These are phyloP conservation scores for Stenichneumon culpator DNA, from an alignment of 2,888 invertebrate species.

Conservation along the genomic window DNA sequence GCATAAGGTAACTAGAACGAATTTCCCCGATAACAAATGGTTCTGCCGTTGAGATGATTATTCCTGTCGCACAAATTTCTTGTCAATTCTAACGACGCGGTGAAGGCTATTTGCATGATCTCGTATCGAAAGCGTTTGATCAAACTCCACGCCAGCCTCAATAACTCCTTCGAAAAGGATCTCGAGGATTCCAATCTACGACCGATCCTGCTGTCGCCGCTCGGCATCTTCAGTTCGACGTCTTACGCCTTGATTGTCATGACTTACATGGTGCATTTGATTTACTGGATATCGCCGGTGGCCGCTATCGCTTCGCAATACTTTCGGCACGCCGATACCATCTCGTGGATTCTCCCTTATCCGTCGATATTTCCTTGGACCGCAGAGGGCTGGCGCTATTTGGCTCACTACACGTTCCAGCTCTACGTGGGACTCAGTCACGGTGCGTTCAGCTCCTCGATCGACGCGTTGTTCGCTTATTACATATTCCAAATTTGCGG, in stretches of 20 bases:
- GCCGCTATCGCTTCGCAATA: constrained; percentile 45
- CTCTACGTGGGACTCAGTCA: constrained; percentile 35
- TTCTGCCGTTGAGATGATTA: not conserved
- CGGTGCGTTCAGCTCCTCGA: constrained; percentile 16
- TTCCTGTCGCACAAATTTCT: not conserved
- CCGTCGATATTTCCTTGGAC: constrained; percentile 63
- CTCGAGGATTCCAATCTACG: constrained; percentile 31
- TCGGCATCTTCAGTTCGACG: constrained; percentile 35
- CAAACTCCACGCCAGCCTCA: constrained; percentile 32
- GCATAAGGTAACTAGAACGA: constrained; percentile 13
- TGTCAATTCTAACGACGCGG: constrained; percentile 1
- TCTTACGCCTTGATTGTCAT: constrained; percentile 19
- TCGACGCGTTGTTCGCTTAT: constrained; percentile 63
- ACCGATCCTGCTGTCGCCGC: constrained; percentile 41
- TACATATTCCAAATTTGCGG: constrained; percentile 66
- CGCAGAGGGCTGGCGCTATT: constrained; percentile 52
- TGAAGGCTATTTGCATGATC: constrained; percentile 34
- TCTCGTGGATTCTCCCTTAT: constrained; percentile 63
- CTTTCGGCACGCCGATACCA: constrained; percentile 17
- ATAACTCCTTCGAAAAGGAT: constrained; percentile 30
- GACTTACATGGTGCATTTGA: constrained; percentile 12
- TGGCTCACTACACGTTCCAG: constrained; percentile 55
- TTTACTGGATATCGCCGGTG: constrained; percentile 52
- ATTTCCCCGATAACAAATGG: not conserved
- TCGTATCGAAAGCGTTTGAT: constrained; percentile 44